phyloP scores from a whole-genome alignment of 2,888 invertebrate genomes.

The Antitype chi region DNA sequence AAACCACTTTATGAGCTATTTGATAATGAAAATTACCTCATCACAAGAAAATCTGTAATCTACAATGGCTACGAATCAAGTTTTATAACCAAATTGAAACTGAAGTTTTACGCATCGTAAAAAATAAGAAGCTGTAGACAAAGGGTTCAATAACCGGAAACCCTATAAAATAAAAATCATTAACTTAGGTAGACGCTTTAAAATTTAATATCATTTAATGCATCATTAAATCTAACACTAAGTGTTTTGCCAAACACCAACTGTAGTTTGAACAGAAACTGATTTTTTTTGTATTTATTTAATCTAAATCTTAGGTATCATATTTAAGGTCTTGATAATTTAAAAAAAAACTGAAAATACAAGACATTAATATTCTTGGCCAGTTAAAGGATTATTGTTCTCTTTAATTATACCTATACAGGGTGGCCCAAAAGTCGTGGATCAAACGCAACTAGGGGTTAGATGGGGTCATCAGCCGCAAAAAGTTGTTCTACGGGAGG shows the following conservation, averaged over 20 bases:
- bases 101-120: background rate
- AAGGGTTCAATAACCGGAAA: background rate
- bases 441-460: too few species aligned
- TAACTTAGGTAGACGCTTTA: too few species aligned
- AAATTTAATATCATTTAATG: background rate
- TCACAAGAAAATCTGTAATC: background rate
- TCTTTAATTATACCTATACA: background rate
- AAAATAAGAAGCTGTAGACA: background rate
- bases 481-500: too few species aligned
- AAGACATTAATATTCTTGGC: constrained; percentile 11
- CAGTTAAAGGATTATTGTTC: background rate
- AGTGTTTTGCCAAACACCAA: background rate
- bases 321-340: background rate
- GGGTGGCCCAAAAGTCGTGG: too few species aligned
- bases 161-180: background rate
- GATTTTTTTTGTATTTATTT: background rate
- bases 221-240: background rate
- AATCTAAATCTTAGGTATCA: too few species aligned
- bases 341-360: background rate
- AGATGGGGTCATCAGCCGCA: too few species aligned
- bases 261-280: background rate
- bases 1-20: background rate
- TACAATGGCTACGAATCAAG: background rate
- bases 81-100: background rate
- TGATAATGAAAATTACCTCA: background rate